Conservation (phyloP, 2,113 vertebrate genomes). For the Cichladusa arquata region DNA sequence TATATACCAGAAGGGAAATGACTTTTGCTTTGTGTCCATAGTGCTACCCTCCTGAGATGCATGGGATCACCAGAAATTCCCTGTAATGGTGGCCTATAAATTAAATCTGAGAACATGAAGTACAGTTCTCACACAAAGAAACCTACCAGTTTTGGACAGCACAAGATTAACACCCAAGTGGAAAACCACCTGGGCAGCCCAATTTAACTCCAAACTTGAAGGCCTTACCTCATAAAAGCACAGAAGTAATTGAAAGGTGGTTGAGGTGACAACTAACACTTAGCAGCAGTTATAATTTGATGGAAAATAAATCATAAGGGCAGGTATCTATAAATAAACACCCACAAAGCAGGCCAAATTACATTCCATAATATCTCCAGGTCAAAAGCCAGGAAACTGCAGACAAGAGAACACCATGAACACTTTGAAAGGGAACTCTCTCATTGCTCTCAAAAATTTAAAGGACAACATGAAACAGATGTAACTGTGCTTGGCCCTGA, state of each 20-base stretch:
- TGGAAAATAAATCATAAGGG: conserved; percentile 50
- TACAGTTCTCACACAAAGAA: neutral
- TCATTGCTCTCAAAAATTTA: neutral
- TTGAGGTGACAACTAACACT: conserved; percentile 45
- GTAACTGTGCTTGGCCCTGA: neutral
- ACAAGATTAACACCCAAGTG: conserved; percentile 4
- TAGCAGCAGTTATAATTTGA: conserved; percentile 59
- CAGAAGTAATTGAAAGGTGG: conserved; percentile 42
- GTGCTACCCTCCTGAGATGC: neutral
- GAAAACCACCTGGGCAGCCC: conserved; percentile 2
- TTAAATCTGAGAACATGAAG: neutral
- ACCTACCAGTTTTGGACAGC: neutral
- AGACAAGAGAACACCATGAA: neutral
- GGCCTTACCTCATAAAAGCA: conserved; percentile 45
- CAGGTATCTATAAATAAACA: conserved; percentile 60
- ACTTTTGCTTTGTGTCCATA: neutral
- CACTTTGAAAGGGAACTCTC: neutral
- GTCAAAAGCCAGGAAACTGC: conserved; percentile 38
- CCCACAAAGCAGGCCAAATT: neutral
- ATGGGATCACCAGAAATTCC: neutral
- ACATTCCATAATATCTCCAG: conserved; percentile 31
- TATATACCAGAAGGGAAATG: neutral
- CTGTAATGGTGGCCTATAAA: neutral
- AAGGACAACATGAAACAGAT: neutral
- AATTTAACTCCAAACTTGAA: conserved; percentile 39